phyloP scores from a whole-genome alignment of 92 coral and sea anemone genomes.

The Umimayanthus kanabou region DNA sequence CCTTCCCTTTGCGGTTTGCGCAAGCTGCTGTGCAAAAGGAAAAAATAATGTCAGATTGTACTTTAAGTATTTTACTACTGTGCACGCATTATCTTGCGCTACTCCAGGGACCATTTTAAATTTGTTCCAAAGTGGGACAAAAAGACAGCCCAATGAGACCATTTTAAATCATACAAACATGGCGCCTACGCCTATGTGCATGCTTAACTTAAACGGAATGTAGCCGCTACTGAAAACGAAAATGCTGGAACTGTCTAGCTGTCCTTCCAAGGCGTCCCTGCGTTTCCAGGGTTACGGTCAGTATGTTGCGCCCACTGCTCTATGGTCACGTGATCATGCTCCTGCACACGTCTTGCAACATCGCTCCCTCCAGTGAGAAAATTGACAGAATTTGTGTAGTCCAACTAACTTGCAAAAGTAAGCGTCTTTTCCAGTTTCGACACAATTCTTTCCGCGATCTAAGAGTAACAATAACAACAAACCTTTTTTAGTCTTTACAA shows the following conservation, averaged over 20 bases:
- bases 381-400: conserved; percentile 86
- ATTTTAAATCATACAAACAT: too few relatives aligned
- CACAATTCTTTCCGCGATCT: conserved; percentile 61
- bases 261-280: conserved; percentile 4
- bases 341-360: conserved; percentile 84
- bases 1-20: not conserved
- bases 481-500: not conserved
- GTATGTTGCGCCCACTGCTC: not conserved
- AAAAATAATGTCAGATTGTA: not conserved
- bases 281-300: conserved; percentile 9
- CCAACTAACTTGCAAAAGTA: conserved; percentile 92
- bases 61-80: not conserved
- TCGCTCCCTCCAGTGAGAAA: conserved; percentile 88
- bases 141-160: too few relatives aligned
- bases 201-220: not conserved
- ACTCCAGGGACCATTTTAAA: not conserved
- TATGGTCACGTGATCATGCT: conserved; percentile 24
- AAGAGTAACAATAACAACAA: not conserved
- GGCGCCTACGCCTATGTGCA: not conserved
- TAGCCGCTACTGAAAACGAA: not conserved
- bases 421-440: conserved; percentile 74
- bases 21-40: not conserved
- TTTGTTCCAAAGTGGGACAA: not conserved
- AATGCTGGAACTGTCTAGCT: not conserved
- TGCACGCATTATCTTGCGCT: not conserved